These are phyloP conservation scores for Tryphoninae sp. DNA, from an alignment of 2,888 invertebrate species.

Conservation along the genomic window DNA sequence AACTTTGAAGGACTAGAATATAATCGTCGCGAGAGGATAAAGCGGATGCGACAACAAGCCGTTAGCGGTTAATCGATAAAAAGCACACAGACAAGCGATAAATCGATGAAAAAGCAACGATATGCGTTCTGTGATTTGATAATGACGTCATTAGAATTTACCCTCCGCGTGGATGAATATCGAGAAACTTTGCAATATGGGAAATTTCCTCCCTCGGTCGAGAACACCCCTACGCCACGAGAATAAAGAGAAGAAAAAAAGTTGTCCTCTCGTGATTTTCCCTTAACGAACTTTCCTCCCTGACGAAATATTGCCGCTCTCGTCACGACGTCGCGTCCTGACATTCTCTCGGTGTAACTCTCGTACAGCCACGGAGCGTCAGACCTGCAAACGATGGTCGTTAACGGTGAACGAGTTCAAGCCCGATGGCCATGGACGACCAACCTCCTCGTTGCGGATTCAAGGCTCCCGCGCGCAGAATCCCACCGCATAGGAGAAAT, in stretches of 20 bases:
- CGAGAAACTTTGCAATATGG: no score
- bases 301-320: conserved; percentile 21
- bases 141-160: no score
- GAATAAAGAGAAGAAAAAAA: conserved; percentile 4
- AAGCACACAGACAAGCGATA: no score
- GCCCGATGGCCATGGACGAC: conserved; percentile 55
- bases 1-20: background rate
- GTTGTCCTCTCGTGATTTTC: conserved; percentile 29
- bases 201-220: background rate
- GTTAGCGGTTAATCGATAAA: no score
- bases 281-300: conserved; percentile 46
- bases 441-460: conserved; percentile 30
- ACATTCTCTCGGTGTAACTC: background rate
- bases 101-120: no score
- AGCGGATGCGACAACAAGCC: no score
- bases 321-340: background rate
- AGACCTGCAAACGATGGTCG: conserved; percentile 42
- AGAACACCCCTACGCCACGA: conserved; percentile 7
- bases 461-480: conserved; percentile 45
- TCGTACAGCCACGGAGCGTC: conserved; percentile 30
- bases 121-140: no score
- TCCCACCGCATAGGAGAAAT: conserved; percentile 51
- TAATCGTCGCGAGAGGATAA: no score
- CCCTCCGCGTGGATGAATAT: no score
- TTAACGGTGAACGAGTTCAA: conserved; percentile 50